A percentile compares a stretch with the other conserved stretches of the same genome.
These are phyloP conservation scores for Beris morrisii DNA, from an alignment of 2,888 invertebrate genomes.

Conservation along the genomic window DNA sequence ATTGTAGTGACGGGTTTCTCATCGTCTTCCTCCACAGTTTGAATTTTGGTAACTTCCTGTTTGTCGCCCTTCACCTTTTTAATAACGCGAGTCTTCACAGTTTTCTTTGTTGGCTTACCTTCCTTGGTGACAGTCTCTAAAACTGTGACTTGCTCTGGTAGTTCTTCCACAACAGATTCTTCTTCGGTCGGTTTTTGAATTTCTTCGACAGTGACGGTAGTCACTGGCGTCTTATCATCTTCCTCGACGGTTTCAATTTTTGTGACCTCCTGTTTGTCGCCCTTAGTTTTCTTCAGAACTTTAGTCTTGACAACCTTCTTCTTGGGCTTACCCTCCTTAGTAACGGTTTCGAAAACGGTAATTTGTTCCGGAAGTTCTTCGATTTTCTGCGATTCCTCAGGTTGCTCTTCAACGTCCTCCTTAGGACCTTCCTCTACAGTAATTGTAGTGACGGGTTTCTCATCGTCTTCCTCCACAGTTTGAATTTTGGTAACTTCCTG, in stretches of 20 bases:
- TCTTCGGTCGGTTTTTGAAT: slow-evolving; percentile 40
- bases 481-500: slow-evolving; percentile 52
- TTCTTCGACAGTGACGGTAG: slow-evolving; percentile 48
- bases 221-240: slow-evolving; percentile 50
- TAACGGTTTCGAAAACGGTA: slow-evolving; percentile 45
- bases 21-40: slow-evolving; percentile 41
- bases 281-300: slow-evolving; percentile 48
- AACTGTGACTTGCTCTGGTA: slow-evolving; percentile 46
- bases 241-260: slow-evolving; percentile 48
- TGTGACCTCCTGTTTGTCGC: slow-evolving; percentile 47
- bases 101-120: slow-evolving; percentile 45
- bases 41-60: slow-evolving; percentile 47
- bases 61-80: slow-evolving; percentile 41
- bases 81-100: slow-evolving; percentile 41
- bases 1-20: slow-evolving; percentile 46
- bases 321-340: slow-evolving; percentile 47
- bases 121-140: slow-evolving; percentile 19
- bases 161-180: slow-evolving; percentile 43
- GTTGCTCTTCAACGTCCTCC: slow-evolving; percentile 42
- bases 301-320: slow-evolving; percentile 47
- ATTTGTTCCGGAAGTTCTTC: slow-evolving; percentile 42
- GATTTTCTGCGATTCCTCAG: slow-evolving; percentile 9
- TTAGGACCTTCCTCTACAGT: slow-evolving; percentile 47
- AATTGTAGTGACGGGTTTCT: slow-evolving; percentile 54
- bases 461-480: slow-evolving; percentile 50